Percentiles rank a stretch among this genome's conserved stretches.
Conservation (phyloP, 2,797 vertebrate species). For the Odontamblyopus lacepedii region DNA sequence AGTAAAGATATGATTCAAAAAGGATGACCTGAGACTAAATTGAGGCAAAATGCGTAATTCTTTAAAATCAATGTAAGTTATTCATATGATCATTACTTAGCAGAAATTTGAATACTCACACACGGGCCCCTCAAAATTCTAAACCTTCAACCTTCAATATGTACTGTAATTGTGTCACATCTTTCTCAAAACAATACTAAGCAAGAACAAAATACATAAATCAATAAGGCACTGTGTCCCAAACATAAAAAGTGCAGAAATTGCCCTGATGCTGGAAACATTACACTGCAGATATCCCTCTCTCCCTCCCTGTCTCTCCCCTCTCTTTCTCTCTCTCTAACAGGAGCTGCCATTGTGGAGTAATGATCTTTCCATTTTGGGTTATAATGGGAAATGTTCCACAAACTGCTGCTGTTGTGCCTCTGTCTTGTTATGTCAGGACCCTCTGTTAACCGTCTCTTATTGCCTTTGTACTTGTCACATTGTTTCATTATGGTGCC, state of each 20-base stretch:
- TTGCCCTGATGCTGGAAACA: conserved; percentile 8
- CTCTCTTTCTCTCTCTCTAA: conserved; percentile 1
- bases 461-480: conserved; percentile 32
- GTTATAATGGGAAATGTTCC: conserved; percentile 10
- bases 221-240: conserved; percentile 1
- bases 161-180: background rate
- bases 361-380: conserved; percentile 17
- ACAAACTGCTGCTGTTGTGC: conserved; percentile 20
- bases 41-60: background rate
- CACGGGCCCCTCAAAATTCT: background rate
- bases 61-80: no score
- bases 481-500: conserved; percentile 53
- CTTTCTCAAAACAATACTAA: background rate
- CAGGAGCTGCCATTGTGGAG: background rate
- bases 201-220: conserved; percentile 10
- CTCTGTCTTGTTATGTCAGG: conserved; percentile 30
- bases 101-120: background rate
- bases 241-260: conserved; percentile 10
- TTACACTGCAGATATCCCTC: conserved; percentile 1
- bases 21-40: background rate
- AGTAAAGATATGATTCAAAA: background rate
- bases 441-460: conserved; percentile 21
- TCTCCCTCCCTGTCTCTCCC: background rate
- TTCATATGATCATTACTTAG: no score
- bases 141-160: background rate